These are phyloP conservation scores for Notarius lentiginosus DNA, from an alignment of 2,113 vertebrate species.

Conservation along the genomic window DNA sequence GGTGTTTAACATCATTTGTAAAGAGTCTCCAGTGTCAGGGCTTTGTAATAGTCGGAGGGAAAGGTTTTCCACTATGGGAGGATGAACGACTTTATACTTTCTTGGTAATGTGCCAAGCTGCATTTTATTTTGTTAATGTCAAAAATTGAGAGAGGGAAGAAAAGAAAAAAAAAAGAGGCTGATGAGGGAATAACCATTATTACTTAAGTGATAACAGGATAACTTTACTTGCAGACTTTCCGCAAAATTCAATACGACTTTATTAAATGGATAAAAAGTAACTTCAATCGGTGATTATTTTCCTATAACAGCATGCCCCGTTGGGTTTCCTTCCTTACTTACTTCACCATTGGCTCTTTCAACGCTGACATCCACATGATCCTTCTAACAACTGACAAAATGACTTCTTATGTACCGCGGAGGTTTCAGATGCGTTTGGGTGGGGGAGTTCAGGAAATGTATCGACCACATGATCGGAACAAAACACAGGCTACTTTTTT, in stretches of 20 bases:
- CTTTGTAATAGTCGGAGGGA: too few species aligned
- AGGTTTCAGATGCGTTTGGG: neutral
- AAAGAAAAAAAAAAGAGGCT: neutral
- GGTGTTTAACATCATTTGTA: too few species aligned
- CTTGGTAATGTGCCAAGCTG: neutral
- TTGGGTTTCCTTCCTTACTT: neutral
- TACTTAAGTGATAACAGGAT: neutral
- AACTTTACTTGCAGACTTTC: neutral
- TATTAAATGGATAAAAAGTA: neutral
- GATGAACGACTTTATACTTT: too few species aligned
- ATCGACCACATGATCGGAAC: neutral
- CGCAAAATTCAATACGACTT: neutral
- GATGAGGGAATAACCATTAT: too few species aligned
- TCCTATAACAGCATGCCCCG: neutral
- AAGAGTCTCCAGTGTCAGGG: too few species aligned
- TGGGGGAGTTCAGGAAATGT: neutral
- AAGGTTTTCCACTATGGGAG: neutral
- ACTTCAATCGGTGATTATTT: neutral
- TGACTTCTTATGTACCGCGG: neutral
- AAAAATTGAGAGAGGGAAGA: neutral
- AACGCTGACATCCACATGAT: neutral
- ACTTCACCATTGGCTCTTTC: neutral
- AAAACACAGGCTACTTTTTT: neutral
- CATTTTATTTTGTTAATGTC: neutral
- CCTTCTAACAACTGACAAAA: neutral